Percentiles rank a stretch among this genome's conserved stretches.
Evolutionary conservation across 2,113 vertebrate genomes (phyloP).

Genomic region (Meles meles): DNA sequence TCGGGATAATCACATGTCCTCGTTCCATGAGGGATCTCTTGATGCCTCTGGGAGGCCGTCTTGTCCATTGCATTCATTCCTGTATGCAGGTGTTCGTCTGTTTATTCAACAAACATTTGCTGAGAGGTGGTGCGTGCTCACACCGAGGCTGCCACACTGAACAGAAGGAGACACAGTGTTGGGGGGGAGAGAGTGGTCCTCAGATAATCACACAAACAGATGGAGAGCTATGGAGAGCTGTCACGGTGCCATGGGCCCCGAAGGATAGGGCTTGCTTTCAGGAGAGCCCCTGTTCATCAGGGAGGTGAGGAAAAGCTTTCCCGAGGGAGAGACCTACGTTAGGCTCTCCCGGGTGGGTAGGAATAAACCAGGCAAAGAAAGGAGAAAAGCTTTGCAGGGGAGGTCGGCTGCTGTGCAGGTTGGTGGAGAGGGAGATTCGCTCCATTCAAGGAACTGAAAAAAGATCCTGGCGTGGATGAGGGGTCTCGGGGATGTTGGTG

Average conservation of each 20-base stretch:
- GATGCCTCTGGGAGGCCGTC: not conserved
- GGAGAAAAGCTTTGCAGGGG: not conserved
- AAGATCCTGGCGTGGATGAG: not conserved
- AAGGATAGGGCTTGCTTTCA: not conserved
- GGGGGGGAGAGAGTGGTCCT: not conserved
- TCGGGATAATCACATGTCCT: not conserved
- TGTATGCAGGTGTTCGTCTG: not conserved
- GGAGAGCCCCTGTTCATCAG: not conserved
- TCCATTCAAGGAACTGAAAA: not conserved
- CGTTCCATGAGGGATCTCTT: not conserved
- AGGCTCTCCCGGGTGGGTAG: not conserved
- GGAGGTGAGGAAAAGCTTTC: not conserved
- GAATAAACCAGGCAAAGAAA: not conserved
- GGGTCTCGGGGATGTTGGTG: not conserved
- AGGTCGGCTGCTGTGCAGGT: not conserved
- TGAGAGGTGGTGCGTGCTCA: not conserved
- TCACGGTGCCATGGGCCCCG: fast-evolving
- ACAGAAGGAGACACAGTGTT: not conserved
- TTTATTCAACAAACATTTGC: not conserved
- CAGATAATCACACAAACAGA: not conserved
- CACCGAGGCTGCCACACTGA: not conserved
- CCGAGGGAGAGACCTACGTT: not conserved
- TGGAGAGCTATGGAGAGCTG: no score
- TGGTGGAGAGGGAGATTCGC: not conserved
- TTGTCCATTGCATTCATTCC: not conserved